Conservation (phyloP, 2,797 vertebrate genomes). For the Chromis chromis region DNA sequence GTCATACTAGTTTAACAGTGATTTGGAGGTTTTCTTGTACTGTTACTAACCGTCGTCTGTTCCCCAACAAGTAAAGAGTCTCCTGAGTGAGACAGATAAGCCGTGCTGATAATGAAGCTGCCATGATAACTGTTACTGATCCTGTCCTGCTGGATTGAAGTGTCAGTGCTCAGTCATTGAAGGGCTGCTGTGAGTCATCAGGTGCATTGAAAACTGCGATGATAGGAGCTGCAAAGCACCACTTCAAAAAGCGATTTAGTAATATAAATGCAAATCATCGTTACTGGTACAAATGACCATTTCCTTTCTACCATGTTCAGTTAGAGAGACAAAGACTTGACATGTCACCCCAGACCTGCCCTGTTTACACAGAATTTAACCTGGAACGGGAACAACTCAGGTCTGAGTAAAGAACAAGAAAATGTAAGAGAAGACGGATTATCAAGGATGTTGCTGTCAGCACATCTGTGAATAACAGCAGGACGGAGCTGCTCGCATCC, state of each 20-base stretch:
- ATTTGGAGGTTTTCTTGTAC: background rate
- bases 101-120: conserved; percentile 48
- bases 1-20: background rate
- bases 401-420: conserved; percentile 26
- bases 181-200: conserved; percentile 67
- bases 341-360: conserved; percentile 36
- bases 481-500: conserved; percentile 53
- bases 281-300: conserved; percentile 61
- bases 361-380: conserved; percentile 55
- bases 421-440: conserved; percentile 14
- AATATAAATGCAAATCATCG: conserved; percentile 81
- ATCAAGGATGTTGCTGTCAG: conserved; percentile 31
- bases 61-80: conserved; percentile 20
- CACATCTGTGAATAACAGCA: conserved; percentile 44
- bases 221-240: conserved; percentile 70
- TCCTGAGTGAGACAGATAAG: conserved; percentile 23
- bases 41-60: conserved; percentile 3
- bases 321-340: conserved; percentile 54
- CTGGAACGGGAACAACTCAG: conserved; percentile 25
- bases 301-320: conserved; percentile 55
- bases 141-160: conserved; percentile 40
- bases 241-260: conserved; percentile 63
- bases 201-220: conserved; percentile 48
- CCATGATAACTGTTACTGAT: conserved; percentile 45
- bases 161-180: conserved; percentile 43